A percentile compares a stretch with the other conserved stretches of the same genome.
Evolutionary conservation across 1,140 invertebrate species (phyloP).

Genomic region (Pinna nobilis): DNA sequence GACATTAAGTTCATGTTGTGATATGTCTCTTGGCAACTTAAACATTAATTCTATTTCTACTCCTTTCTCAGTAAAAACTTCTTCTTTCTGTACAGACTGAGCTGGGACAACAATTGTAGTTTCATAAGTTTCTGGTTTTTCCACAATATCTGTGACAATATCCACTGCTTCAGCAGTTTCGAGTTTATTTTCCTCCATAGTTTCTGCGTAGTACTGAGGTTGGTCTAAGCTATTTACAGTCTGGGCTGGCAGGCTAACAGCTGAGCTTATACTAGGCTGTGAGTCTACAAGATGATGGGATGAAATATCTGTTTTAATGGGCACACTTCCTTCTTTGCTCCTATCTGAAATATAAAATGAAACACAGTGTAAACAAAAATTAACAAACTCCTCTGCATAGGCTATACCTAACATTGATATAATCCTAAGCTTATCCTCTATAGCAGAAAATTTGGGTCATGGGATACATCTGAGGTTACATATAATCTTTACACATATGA

Average conservation of each 20-base stretch:
- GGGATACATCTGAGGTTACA: too few species aligned
- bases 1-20: constrained; percentile 44
- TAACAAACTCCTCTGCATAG: not conserved
- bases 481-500: too few species aligned
- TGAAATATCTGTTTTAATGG: constrained; percentile 11
- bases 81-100: not conserved
- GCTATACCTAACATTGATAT: not conserved
- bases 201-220: not conserved
- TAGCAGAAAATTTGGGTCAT: too few species aligned
- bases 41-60: constrained; percentile 42
- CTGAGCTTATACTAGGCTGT: constrained; percentile 7
- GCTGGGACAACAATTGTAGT: constrained; percentile 11
- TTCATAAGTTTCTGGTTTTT: constrained; percentile 6
- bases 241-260: not conserved
- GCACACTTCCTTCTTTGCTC: constrained; percentile 13
- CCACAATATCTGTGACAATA: not conserved
- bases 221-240: not conserved
- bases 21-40: constrained; percentile 48
- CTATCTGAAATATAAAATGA: not conserved
- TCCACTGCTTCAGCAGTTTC: not conserved
- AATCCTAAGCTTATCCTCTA: not conserved
- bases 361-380: not conserved
- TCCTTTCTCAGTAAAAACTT: constrained; percentile 19
- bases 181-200: not conserved
- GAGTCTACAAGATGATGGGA: constrained; percentile 3